phyloP scores from a whole-genome alignment of 2,113 vertebrate genomes.

The Thymallus thymallus region DNA sequence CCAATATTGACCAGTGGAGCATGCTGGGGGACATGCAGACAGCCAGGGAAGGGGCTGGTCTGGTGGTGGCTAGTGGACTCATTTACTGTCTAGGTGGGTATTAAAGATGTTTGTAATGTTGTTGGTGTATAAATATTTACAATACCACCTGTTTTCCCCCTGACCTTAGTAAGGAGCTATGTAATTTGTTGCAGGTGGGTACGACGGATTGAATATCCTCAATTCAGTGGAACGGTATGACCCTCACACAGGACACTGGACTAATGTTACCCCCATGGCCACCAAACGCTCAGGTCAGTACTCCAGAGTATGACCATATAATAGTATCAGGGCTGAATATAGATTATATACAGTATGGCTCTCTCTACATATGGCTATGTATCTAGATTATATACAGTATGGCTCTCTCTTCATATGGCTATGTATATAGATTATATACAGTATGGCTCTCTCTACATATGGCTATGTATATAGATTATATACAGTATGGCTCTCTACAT shows the following conservation, averaged over 20 bases:
- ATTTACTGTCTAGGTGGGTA: conserved; percentile 92
- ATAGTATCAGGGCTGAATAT: not conserved
- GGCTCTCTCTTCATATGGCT: no score
- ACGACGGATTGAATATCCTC: conserved; percentile 95
- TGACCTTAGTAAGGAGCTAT: conserved; percentile 2
- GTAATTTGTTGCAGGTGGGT: conserved; percentile 80
- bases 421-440: no score
- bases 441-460: no score
- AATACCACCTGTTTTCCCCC: not conserved
- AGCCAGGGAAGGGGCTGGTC: conserved; percentile 92
- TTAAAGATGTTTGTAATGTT: not conserved
- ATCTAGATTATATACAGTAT: no score
- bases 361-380: not conserved
- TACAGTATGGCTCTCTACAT: no score
- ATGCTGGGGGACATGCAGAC: conserved; percentile 99
- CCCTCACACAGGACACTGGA: conserved; percentile 98
- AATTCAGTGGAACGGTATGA: conserved; percentile 97
- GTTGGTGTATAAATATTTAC: not conserved
- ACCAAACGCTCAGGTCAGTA: conserved; percentile 89
- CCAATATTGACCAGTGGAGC: conserved; percentile 99
- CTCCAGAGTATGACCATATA: not conserved
- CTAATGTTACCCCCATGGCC: conserved; percentile 96
- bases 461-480: no score
- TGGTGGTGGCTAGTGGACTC: conserved; percentile 93
- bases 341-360: not conserved